Conservation (phyloP, 2,888 invertebrate species). For the Brenthis ino region DNA sequence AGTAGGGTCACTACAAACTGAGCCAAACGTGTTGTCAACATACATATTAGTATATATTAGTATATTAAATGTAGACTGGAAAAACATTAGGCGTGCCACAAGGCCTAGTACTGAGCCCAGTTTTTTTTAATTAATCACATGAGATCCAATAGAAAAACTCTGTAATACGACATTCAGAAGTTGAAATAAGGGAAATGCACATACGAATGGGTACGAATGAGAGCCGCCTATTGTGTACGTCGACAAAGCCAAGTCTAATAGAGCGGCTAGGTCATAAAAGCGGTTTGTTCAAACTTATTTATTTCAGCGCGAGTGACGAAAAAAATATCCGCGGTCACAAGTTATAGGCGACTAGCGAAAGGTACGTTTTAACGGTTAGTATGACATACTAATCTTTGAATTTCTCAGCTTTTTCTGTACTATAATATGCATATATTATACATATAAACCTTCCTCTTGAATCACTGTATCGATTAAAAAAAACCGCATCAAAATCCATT, state of each 20-base stretch:
- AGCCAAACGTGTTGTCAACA: too few relatives aligned
- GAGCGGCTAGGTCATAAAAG: constrained; percentile 26
- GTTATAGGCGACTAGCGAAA: not conserved
- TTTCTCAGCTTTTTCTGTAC: too few relatives aligned
- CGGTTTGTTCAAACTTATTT: constrained; percentile 35
- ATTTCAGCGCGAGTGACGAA: constrained; percentile 25
- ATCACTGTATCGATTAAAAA: too few relatives aligned
- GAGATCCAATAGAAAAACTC: constrained; percentile 8
- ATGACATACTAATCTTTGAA: too few relatives aligned
- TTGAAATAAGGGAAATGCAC: constrained; percentile 14
- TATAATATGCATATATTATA: too few relatives aligned
- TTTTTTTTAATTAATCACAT: constrained; percentile 16
- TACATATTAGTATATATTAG: too few relatives aligned
- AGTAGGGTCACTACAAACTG: too few relatives aligned
- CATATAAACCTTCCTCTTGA: too few relatives aligned
- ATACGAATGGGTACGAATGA: constrained; percentile 19
- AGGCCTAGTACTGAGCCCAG: constrained; percentile 6
- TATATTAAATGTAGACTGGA: not conserved
- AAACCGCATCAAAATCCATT: too few relatives aligned
- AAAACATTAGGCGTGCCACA: constrained; percentile 13
- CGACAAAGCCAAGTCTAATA: constrained; percentile 28
- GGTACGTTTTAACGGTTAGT: too few relatives aligned
- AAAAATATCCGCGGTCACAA: constrained; percentile 14
- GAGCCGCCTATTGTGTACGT: constrained; percentile 18
- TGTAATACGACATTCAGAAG: constrained; percentile 17